Conservation (phyloP, 2,888 invertebrate genomes). For the Yponomeuta malinellus region DNA sequence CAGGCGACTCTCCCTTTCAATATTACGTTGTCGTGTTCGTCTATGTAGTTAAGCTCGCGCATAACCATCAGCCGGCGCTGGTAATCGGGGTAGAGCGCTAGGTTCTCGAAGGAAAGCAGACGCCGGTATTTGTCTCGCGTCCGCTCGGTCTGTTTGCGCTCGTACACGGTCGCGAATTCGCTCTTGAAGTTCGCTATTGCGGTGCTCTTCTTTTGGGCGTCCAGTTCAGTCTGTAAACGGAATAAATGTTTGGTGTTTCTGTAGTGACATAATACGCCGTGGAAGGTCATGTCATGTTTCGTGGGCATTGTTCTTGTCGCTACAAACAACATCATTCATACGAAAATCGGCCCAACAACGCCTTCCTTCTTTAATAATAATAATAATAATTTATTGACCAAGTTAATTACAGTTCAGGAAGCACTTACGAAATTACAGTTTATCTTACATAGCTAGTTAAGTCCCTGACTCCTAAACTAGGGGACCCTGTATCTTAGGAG, state of each 20-base stretch:
- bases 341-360: too few species aligned
- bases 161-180: slow-evolving; percentile 84
- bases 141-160: slow-evolving; percentile 82
- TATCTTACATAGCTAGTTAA: too few species aligned
- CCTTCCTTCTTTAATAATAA: too few species aligned
- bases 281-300: too few species aligned
- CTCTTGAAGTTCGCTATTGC: slow-evolving; percentile 87
- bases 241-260: slow-evolving; percentile 2
- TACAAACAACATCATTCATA: too few species aligned
- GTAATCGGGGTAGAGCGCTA: slow-evolving; percentile 93
- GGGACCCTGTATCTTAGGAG: too few species aligned
- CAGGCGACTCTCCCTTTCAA: slow-evolving; percentile 66
- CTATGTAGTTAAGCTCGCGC: slow-evolving; percentile 81
- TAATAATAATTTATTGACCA: too few species aligned
- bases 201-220: slow-evolving; percentile 76
- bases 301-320: too few species aligned
- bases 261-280: not conserved
- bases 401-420: too few species aligned
- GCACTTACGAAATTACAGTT: too few species aligned
- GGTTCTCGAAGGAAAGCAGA: slow-evolving; percentile 87
- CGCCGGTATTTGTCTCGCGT: slow-evolving; percentile 81
- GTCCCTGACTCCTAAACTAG: too few species aligned
- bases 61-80: slow-evolving; percentile 86
- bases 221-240: slow-evolving; percentile 53
- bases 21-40: slow-evolving; percentile 65